Base-by-base conservation (phyloP, 2,113 vertebrate species). In the Actenoides hombroni region DNA sequence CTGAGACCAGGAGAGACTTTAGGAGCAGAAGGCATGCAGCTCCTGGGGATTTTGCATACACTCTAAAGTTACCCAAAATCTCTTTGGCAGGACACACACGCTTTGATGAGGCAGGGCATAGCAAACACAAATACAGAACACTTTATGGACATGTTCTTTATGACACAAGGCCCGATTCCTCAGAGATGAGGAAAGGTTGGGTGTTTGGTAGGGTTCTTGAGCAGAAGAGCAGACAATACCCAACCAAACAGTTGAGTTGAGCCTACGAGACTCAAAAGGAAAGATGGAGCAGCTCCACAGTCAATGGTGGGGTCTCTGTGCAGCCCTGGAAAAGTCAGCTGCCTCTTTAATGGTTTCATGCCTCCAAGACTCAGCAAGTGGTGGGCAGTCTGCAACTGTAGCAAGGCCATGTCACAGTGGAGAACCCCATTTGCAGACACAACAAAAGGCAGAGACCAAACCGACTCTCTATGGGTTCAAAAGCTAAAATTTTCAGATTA, bases 341-440 rank as follows among this genome's bases (percentile, higher is more conserved):
- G 37, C 17, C 42, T 63, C 44, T 16, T 53, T 29, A 40, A 63
- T 25, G 29, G n/a, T 28, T 13, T 81, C 42, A 71, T 14, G 54
- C 49, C 83, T 61, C 49, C 82, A 48, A 0, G 0, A 57, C 44
- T 76, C 82, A 28, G 37, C 56, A 39, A 0, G 11, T 1, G 7
- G 37, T 15, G 24, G n/a, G 48, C 56, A 82, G 26, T 21, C 61
- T 92, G 77, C 33, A 48, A 25, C 25, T 56, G 53, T 35, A 59
- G 63, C 71, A 64, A 60, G 65, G 65, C 48, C 60, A 35, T 0
- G 0, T 19, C 84, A 54, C 75, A 54, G 37, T 12, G 35, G 18
- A 78, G 24, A 90, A 44, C 44, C 49, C 23, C 67, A 57, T 0
- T 70, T 29, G 37, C 2, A 4, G 91, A 80, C 42, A 23, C 13